These are phyloP conservation scores for Sturmia bella DNA, from an alignment of 2,888 invertebrate genomes.

Conservation along the genomic window DNA sequence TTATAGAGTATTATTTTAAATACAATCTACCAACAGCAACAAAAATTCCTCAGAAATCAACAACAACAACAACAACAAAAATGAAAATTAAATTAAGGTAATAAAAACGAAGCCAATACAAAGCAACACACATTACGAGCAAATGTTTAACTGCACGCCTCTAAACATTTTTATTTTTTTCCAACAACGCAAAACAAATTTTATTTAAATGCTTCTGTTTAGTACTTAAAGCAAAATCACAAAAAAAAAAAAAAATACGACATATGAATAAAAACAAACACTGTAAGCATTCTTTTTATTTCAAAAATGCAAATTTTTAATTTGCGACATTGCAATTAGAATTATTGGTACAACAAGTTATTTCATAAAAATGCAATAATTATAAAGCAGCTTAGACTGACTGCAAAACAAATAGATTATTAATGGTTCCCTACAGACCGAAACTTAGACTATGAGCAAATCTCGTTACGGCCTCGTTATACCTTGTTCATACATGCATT, in stretches of 20 bases:
- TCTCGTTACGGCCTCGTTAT: no score
- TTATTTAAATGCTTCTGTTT: slow-evolving; percentile 44
- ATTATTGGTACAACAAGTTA: background rate
- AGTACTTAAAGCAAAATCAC: slow-evolving; percentile 19
- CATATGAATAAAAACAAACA: slow-evolving; percentile 14
- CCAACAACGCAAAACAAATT: slow-evolving; percentile 25
- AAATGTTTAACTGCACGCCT: slow-evolving; percentile 58
- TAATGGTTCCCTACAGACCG: no score
- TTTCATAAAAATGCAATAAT: slow-evolving; percentile 1
- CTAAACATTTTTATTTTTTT: slow-evolving; percentile 24
- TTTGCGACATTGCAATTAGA: slow-evolving; percentile 17
- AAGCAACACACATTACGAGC: slow-evolving; percentile 27
- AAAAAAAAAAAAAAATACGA: background rate
- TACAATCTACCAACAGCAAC: slow-evolving; percentile 28
- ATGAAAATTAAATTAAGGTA: slow-evolving; percentile 23
- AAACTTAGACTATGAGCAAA: no score
- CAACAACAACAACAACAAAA: no score
- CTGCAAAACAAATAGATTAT: no score
- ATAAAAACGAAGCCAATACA: slow-evolving; percentile 43
- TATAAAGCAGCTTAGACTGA: no score
- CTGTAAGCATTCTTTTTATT: background rate
- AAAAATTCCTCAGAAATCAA: slow-evolving; percentile 19
- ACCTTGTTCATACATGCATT: no score
- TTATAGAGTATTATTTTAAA: slow-evolving; percentile 44
- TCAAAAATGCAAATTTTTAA: slow-evolving; percentile 1